A percentile compares a stretch with the other conserved stretches of the same genome.
Conservation (phyloP, 2,888 invertebrate species). For the Aspidiotus destructor region DNA sequence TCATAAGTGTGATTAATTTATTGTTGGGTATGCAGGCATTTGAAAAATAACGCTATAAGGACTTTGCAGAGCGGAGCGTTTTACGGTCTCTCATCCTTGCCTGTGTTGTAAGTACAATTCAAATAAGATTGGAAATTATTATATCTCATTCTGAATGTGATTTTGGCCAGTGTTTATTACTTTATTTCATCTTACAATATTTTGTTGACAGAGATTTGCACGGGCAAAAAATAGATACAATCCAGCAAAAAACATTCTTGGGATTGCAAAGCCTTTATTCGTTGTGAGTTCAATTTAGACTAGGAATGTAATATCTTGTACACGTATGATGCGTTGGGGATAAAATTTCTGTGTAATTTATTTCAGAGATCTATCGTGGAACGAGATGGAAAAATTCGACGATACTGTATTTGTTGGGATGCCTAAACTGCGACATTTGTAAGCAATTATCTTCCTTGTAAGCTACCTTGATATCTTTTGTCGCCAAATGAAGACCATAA, state of each 20-base stretch:
- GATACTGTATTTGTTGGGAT: constrained; percentile 39
- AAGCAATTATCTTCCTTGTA: constrained; percentile 34
- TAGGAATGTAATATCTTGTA: not conserved
- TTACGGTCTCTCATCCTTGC: constrained; percentile 41
- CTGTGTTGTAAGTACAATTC: constrained; percentile 42
- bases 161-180: too few species aligned
- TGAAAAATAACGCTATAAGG: constrained; percentile 40
- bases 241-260: constrained; percentile 38
- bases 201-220: constrained; percentile 35
- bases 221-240: constrained; percentile 36
- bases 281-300: constrained; percentile 36
- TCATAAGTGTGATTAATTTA: not conserved
- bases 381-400: constrained; percentile 37
- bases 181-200: not conserved
- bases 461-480: too few species aligned
- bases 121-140: not conserved
- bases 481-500: too few species aligned
- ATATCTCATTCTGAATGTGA: constrained; percentile 27
- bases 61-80: constrained; percentile 40
- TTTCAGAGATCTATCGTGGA: constrained; percentile 39
- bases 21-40: constrained; percentile 38
- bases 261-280: constrained; percentile 38
- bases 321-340: too few species aligned
- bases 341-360: constrained; percentile 13
- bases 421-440: constrained; percentile 38